Conservation (phyloP, 2,888 invertebrate species). For the Drosophila stalkeri region DNA sequence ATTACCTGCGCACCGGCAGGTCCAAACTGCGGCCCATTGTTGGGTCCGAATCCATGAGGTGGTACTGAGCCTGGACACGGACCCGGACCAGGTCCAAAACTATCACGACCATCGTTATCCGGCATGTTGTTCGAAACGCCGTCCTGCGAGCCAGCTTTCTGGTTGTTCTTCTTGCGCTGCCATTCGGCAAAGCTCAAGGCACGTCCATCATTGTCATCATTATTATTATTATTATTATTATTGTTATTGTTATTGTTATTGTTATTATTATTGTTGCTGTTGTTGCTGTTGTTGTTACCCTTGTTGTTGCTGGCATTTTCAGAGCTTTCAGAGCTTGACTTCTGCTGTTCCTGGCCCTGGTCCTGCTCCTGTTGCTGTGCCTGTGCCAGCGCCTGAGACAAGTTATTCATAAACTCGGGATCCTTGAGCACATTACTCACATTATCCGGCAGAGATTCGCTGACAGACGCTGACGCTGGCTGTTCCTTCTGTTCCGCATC, state of each 20-base stretch:
- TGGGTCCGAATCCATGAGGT: conserved; percentile 23
- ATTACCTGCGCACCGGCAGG: conserved; percentile 24
- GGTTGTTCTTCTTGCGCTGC: conserved; percentile 69
- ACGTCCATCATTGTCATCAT: conserved; percentile 38
- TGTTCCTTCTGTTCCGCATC: conserved; percentile 7
- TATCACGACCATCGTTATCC: not conserved
- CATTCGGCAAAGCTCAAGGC: conserved; percentile 73
- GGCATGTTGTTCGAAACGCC: not conserved
- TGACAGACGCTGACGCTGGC: not conserved
- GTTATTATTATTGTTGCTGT: conserved; percentile 25
- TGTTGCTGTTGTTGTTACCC: conserved; percentile 11
- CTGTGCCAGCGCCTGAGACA: conserved; percentile 80
- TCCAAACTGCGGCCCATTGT: conserved; percentile 20
- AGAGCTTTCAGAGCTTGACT: conserved; percentile 16
- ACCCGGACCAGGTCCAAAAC: conserved; percentile 4
- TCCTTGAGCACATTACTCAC: conserved; percentile 79
- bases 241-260: conserved; percentile 19
- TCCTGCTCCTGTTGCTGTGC: conserved; percentile 46
- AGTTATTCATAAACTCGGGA: conserved; percentile 81
- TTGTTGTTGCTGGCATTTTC: conserved; percentile 35
- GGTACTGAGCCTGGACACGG: not conserved
- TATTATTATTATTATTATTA: conserved; percentile 8
- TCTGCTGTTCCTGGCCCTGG: conserved; percentile 4
- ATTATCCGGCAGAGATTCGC: conserved; percentile 48
- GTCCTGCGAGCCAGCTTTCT: not conserved